These are phyloP conservation scores for Chamaetylas fuelleborni DNA, from an alignment of 2,113 vertebrate species.

Conservation along the genomic window DNA sequence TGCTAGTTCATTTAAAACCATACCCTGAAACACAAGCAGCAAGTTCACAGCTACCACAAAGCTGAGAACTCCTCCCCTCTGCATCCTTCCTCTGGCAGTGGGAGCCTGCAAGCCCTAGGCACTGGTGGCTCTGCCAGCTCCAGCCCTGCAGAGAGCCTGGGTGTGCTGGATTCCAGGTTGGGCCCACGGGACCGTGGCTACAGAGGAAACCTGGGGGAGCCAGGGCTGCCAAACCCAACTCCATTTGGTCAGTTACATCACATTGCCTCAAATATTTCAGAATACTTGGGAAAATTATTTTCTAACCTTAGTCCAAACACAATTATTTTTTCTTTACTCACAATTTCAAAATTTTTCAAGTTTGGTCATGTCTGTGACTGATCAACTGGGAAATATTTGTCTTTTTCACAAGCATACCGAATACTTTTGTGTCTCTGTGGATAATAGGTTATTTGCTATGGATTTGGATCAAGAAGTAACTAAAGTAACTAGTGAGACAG, in stretches of 20 bases:
- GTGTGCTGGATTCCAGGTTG: neutral
- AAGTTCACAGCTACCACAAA: neutral
- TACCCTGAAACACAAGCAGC: neutral
- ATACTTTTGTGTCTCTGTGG: constrained; percentile 10
- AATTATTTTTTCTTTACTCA: constrained; percentile 8
- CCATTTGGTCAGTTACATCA: neutral
- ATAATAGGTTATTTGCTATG: constrained; percentile 50
- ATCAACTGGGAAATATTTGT: constrained; percentile 37
- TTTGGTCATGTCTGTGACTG: neutral
- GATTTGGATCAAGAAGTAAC: constrained; percentile 17
- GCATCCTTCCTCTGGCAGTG: neutral
- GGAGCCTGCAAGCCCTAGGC: neutral
- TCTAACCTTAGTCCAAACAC: constrained; percentile 3
- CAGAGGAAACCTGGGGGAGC: neutral
- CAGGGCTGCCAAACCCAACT: neutral
- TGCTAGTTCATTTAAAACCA: neutral
- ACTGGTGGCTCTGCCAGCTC: rapidly evolving
- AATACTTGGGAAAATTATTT: neutral
- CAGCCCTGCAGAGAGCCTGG: neutral
- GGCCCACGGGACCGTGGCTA: neutral
- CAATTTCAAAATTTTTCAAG: constrained; percentile 36
- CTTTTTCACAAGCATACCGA: constrained; percentile 3
- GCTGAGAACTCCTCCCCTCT: neutral
- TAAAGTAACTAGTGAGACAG: neutral
- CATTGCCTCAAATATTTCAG: neutral